phyloP scores from a whole-genome alignment of 1,140 invertebrate species.

The Neodiprion fabricii region DNA sequence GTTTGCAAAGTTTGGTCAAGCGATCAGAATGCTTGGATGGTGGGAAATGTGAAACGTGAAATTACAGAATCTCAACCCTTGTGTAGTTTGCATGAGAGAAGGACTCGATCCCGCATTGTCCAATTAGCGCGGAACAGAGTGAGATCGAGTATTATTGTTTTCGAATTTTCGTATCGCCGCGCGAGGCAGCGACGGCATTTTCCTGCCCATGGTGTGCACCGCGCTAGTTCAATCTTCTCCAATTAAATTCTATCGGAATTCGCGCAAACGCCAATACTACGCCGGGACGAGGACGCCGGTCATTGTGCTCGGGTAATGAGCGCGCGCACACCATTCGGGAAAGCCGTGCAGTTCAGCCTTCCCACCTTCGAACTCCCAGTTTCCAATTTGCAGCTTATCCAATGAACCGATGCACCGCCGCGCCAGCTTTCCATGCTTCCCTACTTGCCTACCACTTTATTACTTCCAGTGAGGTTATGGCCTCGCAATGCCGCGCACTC shows the following conservation, averaged over 20 bases:
- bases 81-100: no score
- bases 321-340: slow-evolving; percentile 19
- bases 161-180: slow-evolving; percentile 12
- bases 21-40: no score
- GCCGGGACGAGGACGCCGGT: slow-evolving; percentile 38
- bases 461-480: neutral
- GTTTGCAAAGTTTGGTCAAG: no score
- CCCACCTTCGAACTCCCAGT: neutral
- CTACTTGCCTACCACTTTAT: neutral
- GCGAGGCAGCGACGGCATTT: slow-evolving; percentile 11
- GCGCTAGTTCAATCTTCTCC: slow-evolving; percentile 46
- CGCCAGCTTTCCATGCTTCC: neutral
- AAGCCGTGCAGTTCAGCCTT: neutral
- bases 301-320: slow-evolving; percentile 57
- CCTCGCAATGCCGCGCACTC: neutral
- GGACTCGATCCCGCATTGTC: no score
- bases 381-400: neutral
- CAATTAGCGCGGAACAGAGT: no score
- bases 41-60: no score
- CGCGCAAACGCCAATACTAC: slow-evolving; percentile 56
- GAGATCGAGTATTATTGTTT: neutral
- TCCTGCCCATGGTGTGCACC: slow-evolving; percentile 17
- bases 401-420: neutral
- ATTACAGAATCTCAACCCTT: no score
- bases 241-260: slow-evolving; percentile 60